Percentiles rank a stretch among this genome's conserved stretches.
Evolutionary conservation across 1,140 invertebrate species (phyloP).

Genomic region (Ceratitis capitata): DNA sequence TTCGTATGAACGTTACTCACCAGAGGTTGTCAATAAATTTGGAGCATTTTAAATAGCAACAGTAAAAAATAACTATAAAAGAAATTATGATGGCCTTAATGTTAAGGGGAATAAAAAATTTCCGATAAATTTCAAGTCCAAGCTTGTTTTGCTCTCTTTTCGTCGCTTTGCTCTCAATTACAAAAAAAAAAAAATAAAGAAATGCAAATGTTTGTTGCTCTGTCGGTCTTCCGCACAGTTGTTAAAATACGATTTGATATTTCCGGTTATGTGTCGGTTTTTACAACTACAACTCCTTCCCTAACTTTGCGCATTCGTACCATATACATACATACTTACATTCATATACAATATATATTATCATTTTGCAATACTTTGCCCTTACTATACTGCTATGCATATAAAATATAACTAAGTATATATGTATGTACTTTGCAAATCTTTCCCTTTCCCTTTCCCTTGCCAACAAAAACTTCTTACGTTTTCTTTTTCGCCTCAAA

Average conservation of each 20-base stretch:
- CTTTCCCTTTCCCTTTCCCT: not conserved
- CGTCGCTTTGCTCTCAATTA: not conserved
- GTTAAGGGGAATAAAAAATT: not conserved
- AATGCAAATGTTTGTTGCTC: slow-evolving; percentile 4
- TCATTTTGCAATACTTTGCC: not conserved
- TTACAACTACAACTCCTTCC: not conserved
- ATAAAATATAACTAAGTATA: not conserved
- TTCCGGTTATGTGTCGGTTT: not conserved
- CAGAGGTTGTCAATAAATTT: not conserved
- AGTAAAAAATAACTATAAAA: not conserved
- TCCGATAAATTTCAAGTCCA: not conserved
- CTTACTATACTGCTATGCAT: not conserved
- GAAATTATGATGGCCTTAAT: slow-evolving; percentile 20
- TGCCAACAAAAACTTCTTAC: not conserved
- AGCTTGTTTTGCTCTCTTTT: not conserved
- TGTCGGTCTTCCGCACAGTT: not conserved
- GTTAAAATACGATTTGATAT: slow-evolving; percentile 31
- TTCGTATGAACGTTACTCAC: not conserved
- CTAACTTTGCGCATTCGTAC: not conserved
- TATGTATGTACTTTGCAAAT: not conserved
- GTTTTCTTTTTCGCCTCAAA: not conserved
- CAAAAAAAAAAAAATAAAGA: too few species aligned
- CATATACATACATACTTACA: not conserved
- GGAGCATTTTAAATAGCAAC: not conserved
- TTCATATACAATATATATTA: not conserved